Evolutionary conservation across 2,113 vertebrate species (phyloP).

Genomic region (Caracal caracal): DNA sequence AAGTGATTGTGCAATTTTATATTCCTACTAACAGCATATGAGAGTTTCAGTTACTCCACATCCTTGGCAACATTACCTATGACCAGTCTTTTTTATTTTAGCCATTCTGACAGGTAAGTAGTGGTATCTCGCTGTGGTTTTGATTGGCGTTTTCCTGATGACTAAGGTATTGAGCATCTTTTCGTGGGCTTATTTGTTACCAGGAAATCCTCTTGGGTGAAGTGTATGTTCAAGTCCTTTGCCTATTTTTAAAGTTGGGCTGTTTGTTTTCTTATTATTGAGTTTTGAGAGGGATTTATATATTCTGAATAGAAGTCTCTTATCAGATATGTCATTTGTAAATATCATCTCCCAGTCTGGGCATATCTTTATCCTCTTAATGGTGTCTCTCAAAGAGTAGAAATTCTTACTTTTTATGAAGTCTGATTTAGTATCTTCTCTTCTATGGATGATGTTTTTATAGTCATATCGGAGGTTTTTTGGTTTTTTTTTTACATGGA

Average conservation of each 20-base stretch:
- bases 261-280: not conserved
- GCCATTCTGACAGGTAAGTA: not conserved
- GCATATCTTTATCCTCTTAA: not conserved
- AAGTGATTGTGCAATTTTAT: not conserved
- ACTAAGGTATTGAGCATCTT: not conserved
- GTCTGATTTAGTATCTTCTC: not conserved
- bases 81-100: conserved; percentile 17
- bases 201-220: conserved; percentile 7
- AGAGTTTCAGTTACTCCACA: not conserved
- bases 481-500: not conserved
- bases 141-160: not conserved
- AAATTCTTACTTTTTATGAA: conserved; percentile 32
- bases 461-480: not conserved
- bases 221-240: conserved; percentile 18
- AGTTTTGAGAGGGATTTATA: conserved; percentile 18
- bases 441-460: conserved; percentile 6
- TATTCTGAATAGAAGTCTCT: conserved; percentile 14
- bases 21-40: not conserved
- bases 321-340: not conserved
- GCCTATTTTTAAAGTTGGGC: not conserved
- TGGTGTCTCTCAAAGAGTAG: not conserved
- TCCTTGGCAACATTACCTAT: not conserved
- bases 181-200: not conserved
- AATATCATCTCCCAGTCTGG: not conserved
- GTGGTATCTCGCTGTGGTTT: not conserved